Evolutionary conservation across 2,797 vertebrate species (phyloP), one percentile per base, ranked within the genome.

Genomic region (Octomys mimax): DNA sequence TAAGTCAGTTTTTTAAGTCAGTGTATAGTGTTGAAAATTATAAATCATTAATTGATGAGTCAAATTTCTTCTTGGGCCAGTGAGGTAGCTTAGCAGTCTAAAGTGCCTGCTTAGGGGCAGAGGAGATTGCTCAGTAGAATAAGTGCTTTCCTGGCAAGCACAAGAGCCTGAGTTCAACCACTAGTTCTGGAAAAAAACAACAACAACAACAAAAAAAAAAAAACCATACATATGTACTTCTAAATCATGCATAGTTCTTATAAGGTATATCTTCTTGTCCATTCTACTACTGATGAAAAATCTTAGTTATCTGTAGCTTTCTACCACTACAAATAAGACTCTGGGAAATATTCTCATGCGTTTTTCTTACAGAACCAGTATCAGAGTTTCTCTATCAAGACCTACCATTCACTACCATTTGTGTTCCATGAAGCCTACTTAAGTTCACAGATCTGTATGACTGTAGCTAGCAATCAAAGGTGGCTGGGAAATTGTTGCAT

Each of bases 371-470:
- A 75, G 14, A 31, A 75, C 18, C 62, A 11, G 42, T 19, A 5
- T n/a, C 39, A 86, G 62, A n/a, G 21, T 80, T 87, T 94, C 54
- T 92, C 71, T 79, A 77, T 46, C 85, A n/a, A 79, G 52, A 70
- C 5, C 36, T 62, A 21, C 66, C 66, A 70, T 70, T 59, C 24
- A 42, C 9, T 87, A 52, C 71, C 22, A 33, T 49, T 39, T 62
- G n/a, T 59, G 81, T 70, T 70, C 42, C 59, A 42, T 71, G 70
- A 77, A 49, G 16, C 33, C 46, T 88, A 66, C 26, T 57, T 36
- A 79, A 33, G 61, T 21, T 2, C 71, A 59, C 39, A 70, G 49
- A 59, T 33, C 26, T 59, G 31, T 52, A 59, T n/a, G 7, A 8
- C 68, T 89, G 6, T 64, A 82, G 73, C 42, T 54, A 42, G 9